Evolutionary conservation across 2,113 vertebrate species (phyloP), one percentile per base, ranked within the genome.

Genomic region (Formicarius rufipectus): DNA sequence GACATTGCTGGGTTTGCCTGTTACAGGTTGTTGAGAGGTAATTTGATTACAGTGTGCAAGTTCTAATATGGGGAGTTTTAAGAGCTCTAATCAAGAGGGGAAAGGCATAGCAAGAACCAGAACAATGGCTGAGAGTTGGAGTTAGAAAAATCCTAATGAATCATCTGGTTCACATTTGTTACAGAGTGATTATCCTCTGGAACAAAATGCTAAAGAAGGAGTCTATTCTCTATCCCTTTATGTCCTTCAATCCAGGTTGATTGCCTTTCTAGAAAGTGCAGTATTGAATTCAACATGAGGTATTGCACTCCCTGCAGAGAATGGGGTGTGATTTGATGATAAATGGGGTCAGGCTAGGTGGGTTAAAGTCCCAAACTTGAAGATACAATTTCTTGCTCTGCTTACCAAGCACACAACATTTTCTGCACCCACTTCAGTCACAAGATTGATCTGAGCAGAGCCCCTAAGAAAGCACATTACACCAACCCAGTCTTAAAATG

Each of bases 101-200:
- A 92, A 84, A 87, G 47, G 64, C 83, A 93, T 55, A 75, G 80
- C 80, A 95, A 80, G 91, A 72, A 74, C 55, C 73, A 74, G 86
- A 93, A 95, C 76, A 95, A 89, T 81, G 86, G 24, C 44, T 64
- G 20, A 84, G 83, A 92, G 67, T 31, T 67, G 73, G 68, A 87
- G 69, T 68, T 90, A 60, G 56, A 95, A 89, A 95, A 89, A 72
- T 82, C 69, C 81, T 89, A 79, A 93, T 90, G 89, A 93, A 89
- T 95, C 94, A 93, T 93, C 75, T 74, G 35, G 72, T 71, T 92
- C 83, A 44, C 50, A 55, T 93, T 96, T 94, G 80, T 88, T 95
- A 59, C 37, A 66, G 76, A 49, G 35, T 6, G 42, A 94, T 92
- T 90, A 81, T 74, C 35, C 39, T 47, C 67, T 59, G 56, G 64